Percentiles rank a stretch among this genome's conserved stretches.
Conservation (phyloP, 2,888 invertebrate genomes). For the Drosophila birchii region DNA sequence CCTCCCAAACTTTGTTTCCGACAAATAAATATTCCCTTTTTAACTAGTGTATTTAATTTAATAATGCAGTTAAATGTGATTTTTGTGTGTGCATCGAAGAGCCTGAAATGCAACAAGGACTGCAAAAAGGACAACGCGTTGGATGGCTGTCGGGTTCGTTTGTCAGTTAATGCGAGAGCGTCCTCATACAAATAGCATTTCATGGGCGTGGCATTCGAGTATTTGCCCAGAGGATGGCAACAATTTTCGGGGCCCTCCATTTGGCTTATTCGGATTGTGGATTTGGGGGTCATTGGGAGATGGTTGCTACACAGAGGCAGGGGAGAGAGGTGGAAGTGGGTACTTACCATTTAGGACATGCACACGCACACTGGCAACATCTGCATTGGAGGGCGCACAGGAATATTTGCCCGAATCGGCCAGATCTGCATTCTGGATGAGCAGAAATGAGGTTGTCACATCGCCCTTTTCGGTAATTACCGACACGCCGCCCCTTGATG, state of each 20-base stretch:
- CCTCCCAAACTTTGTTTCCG: too few relatives aligned
- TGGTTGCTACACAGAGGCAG: neutral
- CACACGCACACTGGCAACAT: conserved; percentile 91
- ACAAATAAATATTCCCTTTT: neutral
- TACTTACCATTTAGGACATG: conserved; percentile 92
- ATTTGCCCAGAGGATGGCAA: conserved; percentile 22
- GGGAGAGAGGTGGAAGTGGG: conserved; percentile 24
- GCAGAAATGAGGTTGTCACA: conserved; percentile 91
- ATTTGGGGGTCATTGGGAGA: neutral
- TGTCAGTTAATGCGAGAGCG: conserved; percentile 64
- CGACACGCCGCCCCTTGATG: conserved; percentile 91
- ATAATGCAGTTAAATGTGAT: neutral
- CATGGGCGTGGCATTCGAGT: conserved; percentile 28
- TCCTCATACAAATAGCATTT: conserved; percentile 26
- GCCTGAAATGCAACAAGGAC: conserved; percentile 18
- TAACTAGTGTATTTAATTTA: neutral
- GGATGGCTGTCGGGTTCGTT: conserved; percentile 16
- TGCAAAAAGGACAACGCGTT: conserved; percentile 18
- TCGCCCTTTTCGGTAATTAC: conserved; percentile 93
- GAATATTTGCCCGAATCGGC: conserved; percentile 92
- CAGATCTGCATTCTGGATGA: conserved; percentile 91
- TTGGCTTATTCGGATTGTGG: conserved; percentile 22
- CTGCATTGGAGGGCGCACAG: conserved; percentile 92
- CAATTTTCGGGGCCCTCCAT: conserved; percentile 26
- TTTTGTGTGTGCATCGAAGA: conserved; percentile 10